A percentile compares a stretch with the other conserved stretches of the same genome.
These are phyloP conservation scores for Leucophenga montana DNA, from an alignment of 2,888 invertebrate genomes.

Conservation along the genomic window DNA sequence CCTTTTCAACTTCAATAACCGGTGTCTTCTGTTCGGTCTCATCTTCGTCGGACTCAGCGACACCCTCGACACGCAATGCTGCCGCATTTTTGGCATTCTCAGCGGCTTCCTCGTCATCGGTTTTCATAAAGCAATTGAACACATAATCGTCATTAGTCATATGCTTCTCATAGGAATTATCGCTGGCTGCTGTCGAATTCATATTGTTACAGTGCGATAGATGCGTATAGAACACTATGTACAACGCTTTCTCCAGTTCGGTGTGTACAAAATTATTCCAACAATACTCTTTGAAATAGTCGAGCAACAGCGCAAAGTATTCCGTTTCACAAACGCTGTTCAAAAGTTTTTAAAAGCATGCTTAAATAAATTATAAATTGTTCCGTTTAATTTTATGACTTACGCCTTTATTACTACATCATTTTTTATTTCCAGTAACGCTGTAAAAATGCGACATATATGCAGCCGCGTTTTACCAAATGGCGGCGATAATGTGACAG, in stretches of 20 bases:
- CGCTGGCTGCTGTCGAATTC: constrained; percentile 56
- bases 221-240: constrained; percentile 77
- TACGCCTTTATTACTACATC: constrained; percentile 81
- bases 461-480: constrained; percentile 87
- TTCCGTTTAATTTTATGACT: constrained; percentile 44
- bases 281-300: constrained; percentile 90
- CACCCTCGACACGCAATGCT: constrained; percentile 42
- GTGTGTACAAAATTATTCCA: constrained; percentile 98
- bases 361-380: neutral
- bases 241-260: constrained; percentile 87
- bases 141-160: constrained; percentile 45
- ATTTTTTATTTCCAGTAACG: constrained; percentile 83
- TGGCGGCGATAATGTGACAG: constrained; percentile 82
- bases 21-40: constrained; percentile 38
- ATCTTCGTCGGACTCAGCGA: constrained; percentile 20
- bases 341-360: no score
- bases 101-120: constrained; percentile 31
- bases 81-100: constrained; percentile 47
- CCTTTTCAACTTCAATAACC: constrained; percentile 36
- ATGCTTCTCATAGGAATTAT: constrained; percentile 51
- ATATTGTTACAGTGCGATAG: constrained; percentile 70
- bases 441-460: constrained; percentile 85
- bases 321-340: constrained; percentile 73
- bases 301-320: constrained; percentile 80
- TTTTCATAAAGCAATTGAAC: constrained; percentile 47